phyloP scores from a whole-genome alignment of 2,888 invertebrate species.

The Hypomecis atomaria region DNA sequence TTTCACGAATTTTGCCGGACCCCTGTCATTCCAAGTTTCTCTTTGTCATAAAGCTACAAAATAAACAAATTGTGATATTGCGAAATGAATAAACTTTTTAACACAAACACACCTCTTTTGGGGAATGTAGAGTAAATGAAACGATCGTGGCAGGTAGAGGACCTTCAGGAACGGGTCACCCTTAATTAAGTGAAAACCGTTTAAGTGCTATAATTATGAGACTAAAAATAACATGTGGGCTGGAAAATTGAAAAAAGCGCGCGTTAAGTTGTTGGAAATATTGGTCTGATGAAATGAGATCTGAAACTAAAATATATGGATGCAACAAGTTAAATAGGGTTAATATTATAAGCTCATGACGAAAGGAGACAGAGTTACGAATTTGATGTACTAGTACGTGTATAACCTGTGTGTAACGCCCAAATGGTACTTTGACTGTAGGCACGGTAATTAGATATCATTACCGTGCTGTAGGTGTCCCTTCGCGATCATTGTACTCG shows the following conservation, averaged over 20 bases:
- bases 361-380: too few relatives aligned
- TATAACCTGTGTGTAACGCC: too few relatives aligned
- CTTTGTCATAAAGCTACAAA: constrained; percentile 18
- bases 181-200: constrained; percentile 13
- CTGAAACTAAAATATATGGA: too few relatives aligned
- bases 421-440: too few relatives aligned
- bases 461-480: too few relatives aligned
- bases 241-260: not conserved
- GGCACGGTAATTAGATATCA: too few relatives aligned
- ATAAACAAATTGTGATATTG: constrained; percentile 32
- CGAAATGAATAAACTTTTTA: constrained; percentile 37
- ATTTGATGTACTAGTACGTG: too few relatives aligned
- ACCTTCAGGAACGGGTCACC: constrained; percentile 9
- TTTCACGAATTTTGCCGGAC: constrained; percentile 11
- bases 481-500: too few relatives aligned
- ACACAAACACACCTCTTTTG: constrained; percentile 26
- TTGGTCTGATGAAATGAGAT: too few relatives aligned
- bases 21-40: constrained; percentile 20
- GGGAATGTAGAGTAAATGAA: constrained; percentile 21
- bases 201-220: not conserved
- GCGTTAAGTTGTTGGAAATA: too few relatives aligned
- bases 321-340: too few relatives aligned
- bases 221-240: constrained; percentile 5
- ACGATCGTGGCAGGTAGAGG: constrained; percentile 17
- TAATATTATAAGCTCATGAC: too few relatives aligned